A percentile compares a stretch with the other conserved stretches of the same genome.
Conservation (phyloP, 2,113 vertebrate species). For the Syngnathus scovelli region DNA sequence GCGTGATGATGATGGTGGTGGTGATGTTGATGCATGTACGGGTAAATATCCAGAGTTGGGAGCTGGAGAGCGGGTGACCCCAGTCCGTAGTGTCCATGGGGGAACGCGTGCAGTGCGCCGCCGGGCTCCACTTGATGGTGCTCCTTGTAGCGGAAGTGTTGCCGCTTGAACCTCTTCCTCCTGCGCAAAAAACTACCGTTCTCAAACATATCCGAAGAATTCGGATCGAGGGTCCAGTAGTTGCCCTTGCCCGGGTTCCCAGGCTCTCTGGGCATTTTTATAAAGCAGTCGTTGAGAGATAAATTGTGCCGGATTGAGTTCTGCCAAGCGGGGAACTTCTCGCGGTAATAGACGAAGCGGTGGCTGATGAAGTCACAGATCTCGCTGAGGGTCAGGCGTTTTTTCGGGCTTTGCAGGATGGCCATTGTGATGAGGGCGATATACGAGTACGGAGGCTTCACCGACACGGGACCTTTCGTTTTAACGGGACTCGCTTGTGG, state of each 20-base stretch:
- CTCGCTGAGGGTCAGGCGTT: constrained; percentile 75
- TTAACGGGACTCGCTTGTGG: constrained; percentile 34
- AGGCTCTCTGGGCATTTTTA: constrained; percentile 76
- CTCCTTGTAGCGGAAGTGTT: constrained; percentile 70
- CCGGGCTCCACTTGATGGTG: constrained; percentile 57
- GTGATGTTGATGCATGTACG: constrained; percentile 37
- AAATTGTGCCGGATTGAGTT: constrained; percentile 78
- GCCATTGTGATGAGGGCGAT: constrained; percentile 79
- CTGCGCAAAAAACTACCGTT: constrained; percentile 76
- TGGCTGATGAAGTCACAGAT: constrained; percentile 79
- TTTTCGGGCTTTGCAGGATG: constrained; percentile 76
- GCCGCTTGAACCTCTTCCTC: constrained; percentile 77
- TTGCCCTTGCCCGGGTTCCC: constrained; percentile 78
- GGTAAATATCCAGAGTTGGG: constrained; percentile 68
- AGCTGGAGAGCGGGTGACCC: constrained; percentile 63
- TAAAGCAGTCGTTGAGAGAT: constrained; percentile 76
- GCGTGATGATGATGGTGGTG: constrained; percentile 46
- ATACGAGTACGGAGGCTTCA: constrained; percentile 78
- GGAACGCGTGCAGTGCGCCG: constrained; percentile 48
- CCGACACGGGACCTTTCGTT: constrained; percentile 60
- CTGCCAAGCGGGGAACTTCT: constrained; percentile 80
- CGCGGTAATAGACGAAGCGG: constrained; percentile 73
- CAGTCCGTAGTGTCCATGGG: constrained; percentile 64
- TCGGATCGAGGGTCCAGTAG: constrained; percentile 79
- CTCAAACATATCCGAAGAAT: constrained; percentile 79